Evolutionary conservation across 2,888 invertebrate species (phyloP).

Genomic region (Deroplatys truncata): DNA sequence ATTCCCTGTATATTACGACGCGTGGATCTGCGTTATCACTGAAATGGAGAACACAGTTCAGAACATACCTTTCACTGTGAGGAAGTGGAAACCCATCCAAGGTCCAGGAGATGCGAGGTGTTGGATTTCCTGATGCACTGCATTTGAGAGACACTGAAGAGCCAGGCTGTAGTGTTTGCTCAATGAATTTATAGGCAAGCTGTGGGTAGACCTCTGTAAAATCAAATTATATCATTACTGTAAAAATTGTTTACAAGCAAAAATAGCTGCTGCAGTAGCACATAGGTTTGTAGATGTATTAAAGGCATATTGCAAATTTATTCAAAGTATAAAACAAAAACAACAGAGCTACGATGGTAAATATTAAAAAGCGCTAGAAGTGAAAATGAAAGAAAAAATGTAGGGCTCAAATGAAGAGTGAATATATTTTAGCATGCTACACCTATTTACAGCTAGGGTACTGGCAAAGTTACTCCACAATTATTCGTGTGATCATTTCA

Average conservation of each 20-base stretch:
- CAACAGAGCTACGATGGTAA: too few relatives aligned
- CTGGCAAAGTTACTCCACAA: background rate
- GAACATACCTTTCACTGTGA: conserved; percentile 45
- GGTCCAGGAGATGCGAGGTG: conserved; percentile 51
- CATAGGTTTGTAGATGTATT: too few relatives aligned
- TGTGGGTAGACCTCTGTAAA: conserved; percentile 50
- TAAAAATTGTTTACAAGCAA: background rate
- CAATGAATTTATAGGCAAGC: conserved; percentile 47
- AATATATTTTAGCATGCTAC: background rate
- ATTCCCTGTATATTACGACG: too few relatives aligned
- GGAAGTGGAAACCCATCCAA: conserved; percentile 47
- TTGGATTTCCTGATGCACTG: conserved; percentile 48
- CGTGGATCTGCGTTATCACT: too few relatives aligned
- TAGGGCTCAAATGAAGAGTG: background rate
- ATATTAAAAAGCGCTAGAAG: too few relatives aligned
- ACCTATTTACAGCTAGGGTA: background rate
- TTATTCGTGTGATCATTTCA: background rate
- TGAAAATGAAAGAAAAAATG: background rate
- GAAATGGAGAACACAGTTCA: too few relatives aligned
- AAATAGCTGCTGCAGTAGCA: too few relatives aligned
- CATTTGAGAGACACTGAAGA: conserved; percentile 50
- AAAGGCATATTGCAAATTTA: too few relatives aligned
- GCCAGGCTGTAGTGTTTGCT: conserved; percentile 49
- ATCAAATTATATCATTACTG: background rate
- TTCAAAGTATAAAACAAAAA: too few relatives aligned